Conservation (phyloP, 2,888 invertebrate genomes). For the Notodonta ziczac region DNA sequence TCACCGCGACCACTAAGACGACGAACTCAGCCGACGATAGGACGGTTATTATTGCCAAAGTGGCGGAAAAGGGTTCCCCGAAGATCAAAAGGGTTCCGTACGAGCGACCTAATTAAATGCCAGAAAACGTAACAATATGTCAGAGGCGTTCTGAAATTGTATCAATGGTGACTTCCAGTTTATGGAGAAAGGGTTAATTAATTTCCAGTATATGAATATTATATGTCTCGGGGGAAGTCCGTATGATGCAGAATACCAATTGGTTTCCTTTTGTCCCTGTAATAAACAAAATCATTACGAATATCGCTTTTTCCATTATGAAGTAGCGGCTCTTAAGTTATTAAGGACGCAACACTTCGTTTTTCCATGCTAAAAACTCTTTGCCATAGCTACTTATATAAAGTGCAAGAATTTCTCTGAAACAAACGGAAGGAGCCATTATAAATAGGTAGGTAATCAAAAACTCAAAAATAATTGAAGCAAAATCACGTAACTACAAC, state of each 20-base stretch:
- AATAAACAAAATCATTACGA: no score
- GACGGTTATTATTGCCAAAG: conserved; percentile 35
- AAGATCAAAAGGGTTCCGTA: conserved; percentile 31
- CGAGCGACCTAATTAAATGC: conserved; percentile 31
- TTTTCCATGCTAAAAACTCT: no score
- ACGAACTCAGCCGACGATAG: conserved; percentile 16
- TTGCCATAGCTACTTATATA: no score
- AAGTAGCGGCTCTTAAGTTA: no score
- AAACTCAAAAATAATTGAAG: neutral
- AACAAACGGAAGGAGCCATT: no score
- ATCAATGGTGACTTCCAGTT: conserved; percentile 8
- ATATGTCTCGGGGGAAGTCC: neutral
- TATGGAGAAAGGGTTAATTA: neutral
- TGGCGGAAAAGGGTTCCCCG: conserved; percentile 33
- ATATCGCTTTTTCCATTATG: no score
- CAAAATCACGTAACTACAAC: neutral
- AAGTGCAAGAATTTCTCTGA: no score
- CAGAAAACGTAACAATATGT: conserved; percentile 22
- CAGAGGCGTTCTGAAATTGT: conserved; percentile 20
- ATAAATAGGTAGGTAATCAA: no score
- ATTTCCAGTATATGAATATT: neutral
- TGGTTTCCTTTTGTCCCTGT: no score
- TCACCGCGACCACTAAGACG: conserved; percentile 14
- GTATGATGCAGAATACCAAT: neutral
- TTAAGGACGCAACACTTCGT: no score